phyloP scores from a whole-genome alignment of 2,888 invertebrate species.

The Sthenelais limicola region DNA sequence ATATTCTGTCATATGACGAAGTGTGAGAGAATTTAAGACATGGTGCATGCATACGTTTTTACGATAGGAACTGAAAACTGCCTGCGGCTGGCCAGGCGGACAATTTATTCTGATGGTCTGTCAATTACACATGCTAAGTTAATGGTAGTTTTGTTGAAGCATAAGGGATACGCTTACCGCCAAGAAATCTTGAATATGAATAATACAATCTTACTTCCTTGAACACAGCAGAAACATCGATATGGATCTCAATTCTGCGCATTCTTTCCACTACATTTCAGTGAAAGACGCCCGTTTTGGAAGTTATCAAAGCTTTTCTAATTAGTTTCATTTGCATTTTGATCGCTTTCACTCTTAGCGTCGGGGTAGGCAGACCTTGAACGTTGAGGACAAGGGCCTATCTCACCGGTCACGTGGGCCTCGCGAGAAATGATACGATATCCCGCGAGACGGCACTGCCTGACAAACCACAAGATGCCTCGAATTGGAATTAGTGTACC shows the following conservation, averaged over 20 bases:
- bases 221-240: slow-evolving; percentile 34
- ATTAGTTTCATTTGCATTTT: slow-evolving; percentile 32
- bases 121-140: no score
- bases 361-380: slow-evolving; percentile 5
- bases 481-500: slow-evolving; percentile 34
- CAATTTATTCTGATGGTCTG: no score
- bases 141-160: no score
- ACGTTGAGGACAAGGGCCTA: slow-evolving; percentile 9
- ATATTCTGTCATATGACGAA: no score
- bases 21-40: no score
- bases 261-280: not conserved
- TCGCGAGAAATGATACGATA: slow-evolving; percentile 31
- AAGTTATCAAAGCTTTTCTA: not conserved
- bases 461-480: slow-evolving; percentile 17
- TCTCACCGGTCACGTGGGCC: slow-evolving; percentile 31
- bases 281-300: not conserved
- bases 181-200: no score
- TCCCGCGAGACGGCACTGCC: slow-evolving; percentile 31
- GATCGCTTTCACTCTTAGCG: slow-evolving; percentile 29
- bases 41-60: no score
- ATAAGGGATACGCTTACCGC: no score
- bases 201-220: no score
- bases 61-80: no score
- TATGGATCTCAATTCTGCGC: slow-evolving; percentile 15
- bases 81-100: no score